A percentile compares a stretch with the other conserved stretches of the same genome.
phyloP scores from a whole-genome alignment of 2,113 vertebrate genomes.

The Pagrus major region DNA sequence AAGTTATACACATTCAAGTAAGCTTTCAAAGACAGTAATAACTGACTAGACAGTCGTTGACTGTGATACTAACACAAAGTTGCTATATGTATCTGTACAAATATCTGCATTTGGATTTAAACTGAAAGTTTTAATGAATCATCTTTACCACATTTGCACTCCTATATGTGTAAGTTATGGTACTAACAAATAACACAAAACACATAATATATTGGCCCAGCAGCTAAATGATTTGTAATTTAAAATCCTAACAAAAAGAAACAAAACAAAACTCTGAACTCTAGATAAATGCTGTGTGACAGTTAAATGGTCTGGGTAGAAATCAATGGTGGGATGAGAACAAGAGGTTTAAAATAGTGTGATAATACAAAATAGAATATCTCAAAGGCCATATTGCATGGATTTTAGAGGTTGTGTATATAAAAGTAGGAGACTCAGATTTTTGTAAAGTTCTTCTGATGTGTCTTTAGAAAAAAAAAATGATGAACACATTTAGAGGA shows the following conservation, averaged over 20 bases:
- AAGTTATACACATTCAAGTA: background rate
- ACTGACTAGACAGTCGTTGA: background rate
- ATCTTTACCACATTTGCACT: background rate
- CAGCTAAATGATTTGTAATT: too few species aligned
- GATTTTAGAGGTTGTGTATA: too few species aligned
- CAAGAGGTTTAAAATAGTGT: background rate
- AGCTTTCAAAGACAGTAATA: background rate
- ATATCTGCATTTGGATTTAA: background rate
- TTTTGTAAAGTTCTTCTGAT: too few species aligned
- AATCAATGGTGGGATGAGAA: background rate
- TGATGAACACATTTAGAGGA: background rate
- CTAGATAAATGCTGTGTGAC: background rate
- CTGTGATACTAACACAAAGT: background rate
- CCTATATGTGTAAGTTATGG: background rate
- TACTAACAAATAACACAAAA: background rate
- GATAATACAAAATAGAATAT: background rate
- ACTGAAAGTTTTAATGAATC: background rate
- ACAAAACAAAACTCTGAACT: background rate
- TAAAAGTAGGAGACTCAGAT: too few species aligned
- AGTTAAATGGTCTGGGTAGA: background rate
- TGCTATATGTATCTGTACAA: background rate
- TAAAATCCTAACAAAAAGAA: background rate
- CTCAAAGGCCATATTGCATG: too few species aligned
- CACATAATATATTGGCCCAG: background rate
- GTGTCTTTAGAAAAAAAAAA: background rate